Percentiles rank a stretch among this genome's conserved stretches.
These are phyloP conservation scores for Sapajus apella DNA, from an alignment of 2,113 vertebrate species.

Conservation along the genomic window DNA sequence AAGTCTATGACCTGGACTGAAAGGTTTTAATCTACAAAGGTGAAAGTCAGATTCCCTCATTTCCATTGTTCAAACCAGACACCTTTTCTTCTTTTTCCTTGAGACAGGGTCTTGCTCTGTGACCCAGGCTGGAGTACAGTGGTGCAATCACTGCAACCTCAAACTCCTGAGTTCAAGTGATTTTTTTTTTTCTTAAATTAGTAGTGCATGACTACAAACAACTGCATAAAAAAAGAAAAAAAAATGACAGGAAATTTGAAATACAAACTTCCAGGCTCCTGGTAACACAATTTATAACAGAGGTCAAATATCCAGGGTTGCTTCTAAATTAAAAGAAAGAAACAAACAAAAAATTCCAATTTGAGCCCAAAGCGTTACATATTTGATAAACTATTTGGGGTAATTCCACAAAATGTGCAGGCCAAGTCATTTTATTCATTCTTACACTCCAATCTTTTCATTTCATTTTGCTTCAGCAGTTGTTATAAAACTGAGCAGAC, in stretches of 20 bases:
- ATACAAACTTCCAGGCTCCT: slow-evolving; percentile 39
- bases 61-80: slow-evolving; percentile 48
- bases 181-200: not conserved
- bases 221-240: not conserved
- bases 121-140: too few relatives aligned
- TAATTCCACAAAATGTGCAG: slow-evolving; percentile 64
- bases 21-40: slow-evolving; percentile 2
- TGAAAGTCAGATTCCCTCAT: not conserved
- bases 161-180: too few relatives aligned
- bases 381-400: slow-evolving; percentile 65
- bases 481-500: slow-evolving; percentile 45
- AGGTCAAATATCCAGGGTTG: slow-evolving; percentile 11
- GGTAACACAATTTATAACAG: slow-evolving; percentile 32
- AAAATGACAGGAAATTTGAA: slow-evolving; percentile 33
- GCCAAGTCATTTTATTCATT: slow-evolving; percentile 65
- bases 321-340: slow-evolving; percentile 52
- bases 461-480: slow-evolving; percentile 42
- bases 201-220: not conserved
- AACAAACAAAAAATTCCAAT: not conserved
- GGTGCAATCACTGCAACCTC: too few relatives aligned
- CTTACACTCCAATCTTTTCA: slow-evolving; percentile 40
- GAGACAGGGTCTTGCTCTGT: too few relatives aligned
- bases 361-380: slow-evolving; percentile 42
- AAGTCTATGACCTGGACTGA: slow-evolving; percentile 23
- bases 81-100: not conserved